Percentiles rank a stretch among this genome's conserved stretches.
Evolutionary conservation across 2,113 vertebrate species (phyloP).

Genomic region (Sander lucioperca): DNA sequence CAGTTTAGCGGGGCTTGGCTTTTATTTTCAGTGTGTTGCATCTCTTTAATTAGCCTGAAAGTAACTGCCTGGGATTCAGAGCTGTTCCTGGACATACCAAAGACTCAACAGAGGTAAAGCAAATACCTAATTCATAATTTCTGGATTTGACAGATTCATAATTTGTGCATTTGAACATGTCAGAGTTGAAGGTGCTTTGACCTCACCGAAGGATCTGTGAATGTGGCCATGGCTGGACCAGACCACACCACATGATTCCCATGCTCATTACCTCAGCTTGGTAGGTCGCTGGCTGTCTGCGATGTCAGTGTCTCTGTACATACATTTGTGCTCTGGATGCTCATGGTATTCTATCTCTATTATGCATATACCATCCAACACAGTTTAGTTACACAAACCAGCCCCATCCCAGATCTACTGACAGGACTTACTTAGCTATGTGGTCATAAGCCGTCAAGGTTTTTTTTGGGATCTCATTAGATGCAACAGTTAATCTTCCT

Average conservation of each 20-base stretch:
- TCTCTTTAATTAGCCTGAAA: constrained; percentile 8
- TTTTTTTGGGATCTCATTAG: no score
- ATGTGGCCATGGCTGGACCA: constrained; percentile 44
- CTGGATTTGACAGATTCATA: constrained; percentile 63
- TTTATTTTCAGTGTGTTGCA: constrained; percentile 22
- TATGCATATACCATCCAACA: neutral
- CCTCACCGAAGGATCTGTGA: constrained; percentile 65
- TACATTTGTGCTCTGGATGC: neutral
- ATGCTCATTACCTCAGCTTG: constrained; percentile 54
- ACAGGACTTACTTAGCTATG: no score
- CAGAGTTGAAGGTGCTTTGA: constrained; percentile 70
- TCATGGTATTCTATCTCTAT: neutral
- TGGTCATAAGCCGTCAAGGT: no score
- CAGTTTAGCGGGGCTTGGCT: neutral
- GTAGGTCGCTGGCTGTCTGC: constrained; percentile 48
- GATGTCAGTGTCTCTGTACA: neutral
- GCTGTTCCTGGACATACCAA: constrained; percentile 26
- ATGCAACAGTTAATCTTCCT: no score
- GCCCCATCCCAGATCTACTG: no score
- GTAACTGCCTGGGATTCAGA: constrained; percentile 4
- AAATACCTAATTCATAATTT: constrained; percentile 68
- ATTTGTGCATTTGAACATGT: constrained; percentile 72
- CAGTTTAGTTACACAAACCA: neutral
- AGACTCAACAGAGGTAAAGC: constrained; percentile 23
- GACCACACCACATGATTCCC: constrained; percentile 77